These are phyloP conservation scores for Hippopotamyrus pictus DNA, from an alignment of 2,797 vertebrate species.

Conservation along the genomic window DNA sequence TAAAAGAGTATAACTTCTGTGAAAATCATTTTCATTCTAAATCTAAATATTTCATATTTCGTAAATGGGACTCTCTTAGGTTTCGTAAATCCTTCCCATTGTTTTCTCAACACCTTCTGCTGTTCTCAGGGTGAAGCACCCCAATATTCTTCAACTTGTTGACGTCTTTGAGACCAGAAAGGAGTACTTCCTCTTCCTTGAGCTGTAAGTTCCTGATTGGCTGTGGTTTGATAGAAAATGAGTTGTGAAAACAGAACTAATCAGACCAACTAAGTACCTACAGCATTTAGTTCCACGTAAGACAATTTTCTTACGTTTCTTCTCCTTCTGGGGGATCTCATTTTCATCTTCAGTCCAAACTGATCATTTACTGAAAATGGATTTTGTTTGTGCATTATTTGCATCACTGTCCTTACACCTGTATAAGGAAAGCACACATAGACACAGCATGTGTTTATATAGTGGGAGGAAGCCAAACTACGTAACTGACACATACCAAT, in stretches of 20 bases:
- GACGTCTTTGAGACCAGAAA: constrained; percentile 96
- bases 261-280: not conserved
- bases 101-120: not conserved
- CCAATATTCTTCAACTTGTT: constrained; percentile 92
- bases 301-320: not conserved
- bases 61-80: not conserved
- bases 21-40: not conserved
- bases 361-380: not conserved
- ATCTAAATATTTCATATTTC: not conserved
- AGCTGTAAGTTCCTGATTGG: constrained; percentile 72
- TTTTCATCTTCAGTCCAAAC: not conserved
- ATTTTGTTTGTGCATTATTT: not conserved
- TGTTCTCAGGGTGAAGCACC: constrained; percentile 84
- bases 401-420: not conserved
- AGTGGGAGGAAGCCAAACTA: not conserved
- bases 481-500: not conserved
- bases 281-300: not conserved
- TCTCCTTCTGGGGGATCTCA: not conserved
- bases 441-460: not conserved
- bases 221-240: not conserved
- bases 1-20: not conserved
- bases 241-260: too few species aligned
- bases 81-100: not conserved
- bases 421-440: not conserved
- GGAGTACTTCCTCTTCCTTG: constrained; percentile 96